Percentiles rank a stretch among this genome's conserved stretches.
These are phyloP conservation scores for Aradophagus sp. DNA, from an alignment of 1,140 invertebrate genomes.

Conservation along the genomic window DNA sequence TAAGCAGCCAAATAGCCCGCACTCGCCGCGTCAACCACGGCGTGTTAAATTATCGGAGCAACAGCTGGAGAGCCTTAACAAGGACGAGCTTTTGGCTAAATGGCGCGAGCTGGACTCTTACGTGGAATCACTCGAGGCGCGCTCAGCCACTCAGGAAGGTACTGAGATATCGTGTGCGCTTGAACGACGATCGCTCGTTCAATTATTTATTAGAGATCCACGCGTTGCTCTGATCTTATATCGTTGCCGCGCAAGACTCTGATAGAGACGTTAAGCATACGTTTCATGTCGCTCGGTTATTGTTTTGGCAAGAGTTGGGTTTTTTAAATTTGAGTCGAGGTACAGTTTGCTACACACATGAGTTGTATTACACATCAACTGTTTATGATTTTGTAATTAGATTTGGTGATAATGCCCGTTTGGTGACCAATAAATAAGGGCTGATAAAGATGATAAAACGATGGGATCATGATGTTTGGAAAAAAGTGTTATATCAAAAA, in stretches of 20 bases:
- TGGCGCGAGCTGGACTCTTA: conserved; percentile 77
- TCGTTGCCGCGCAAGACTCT: conserved; percentile 56
- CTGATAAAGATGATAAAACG: no score
- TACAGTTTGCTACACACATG: no score
- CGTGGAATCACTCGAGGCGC: conserved; percentile 75
- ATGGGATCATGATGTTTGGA: no score
- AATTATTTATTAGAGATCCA: conserved; percentile 68
- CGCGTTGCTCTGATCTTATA: conserved; percentile 52
- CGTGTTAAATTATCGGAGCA: conserved; percentile 73
- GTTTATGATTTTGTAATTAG: no score
- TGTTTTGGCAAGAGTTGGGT: no score
- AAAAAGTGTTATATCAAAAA: no score
- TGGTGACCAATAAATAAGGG: no score
- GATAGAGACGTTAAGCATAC: conserved; percentile 66
- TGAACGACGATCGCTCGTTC: conserved; percentile 66
- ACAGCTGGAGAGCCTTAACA: conserved; percentile 73
- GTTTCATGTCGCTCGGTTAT: conserved; percentile 4
- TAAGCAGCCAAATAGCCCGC: conserved; percentile 65
- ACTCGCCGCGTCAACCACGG: conserved; percentile 67
- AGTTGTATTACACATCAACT: no score
- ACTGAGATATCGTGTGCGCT: conserved; percentile 71
- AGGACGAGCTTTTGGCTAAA: conserved; percentile 75
- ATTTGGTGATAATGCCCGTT: no score
- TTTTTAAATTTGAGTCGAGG: no score
- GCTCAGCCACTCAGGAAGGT: conserved; percentile 75